These are phyloP conservation scores for Alitta virens DNA, from an alignment of 2,888 invertebrate genomes.

Conservation along the genomic window DNA sequence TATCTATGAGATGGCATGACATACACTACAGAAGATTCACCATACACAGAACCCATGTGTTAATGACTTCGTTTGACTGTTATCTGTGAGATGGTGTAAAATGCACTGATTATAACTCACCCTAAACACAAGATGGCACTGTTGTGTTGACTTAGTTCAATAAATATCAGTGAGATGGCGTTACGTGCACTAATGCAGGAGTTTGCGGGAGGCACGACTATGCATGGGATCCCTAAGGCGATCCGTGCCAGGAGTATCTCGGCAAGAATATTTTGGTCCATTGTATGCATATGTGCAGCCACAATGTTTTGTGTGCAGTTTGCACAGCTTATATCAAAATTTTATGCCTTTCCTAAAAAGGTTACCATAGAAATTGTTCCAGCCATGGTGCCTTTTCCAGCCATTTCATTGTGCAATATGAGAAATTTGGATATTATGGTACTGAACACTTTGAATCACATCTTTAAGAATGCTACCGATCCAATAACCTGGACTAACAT, in stretches of 20 bases:
- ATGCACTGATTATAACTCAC: too few relatives aligned
- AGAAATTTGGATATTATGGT: constrained; percentile 21
- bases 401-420: constrained; percentile 25
- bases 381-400: constrained; percentile 19
- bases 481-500: constrained; percentile 17
- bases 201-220: constrained; percentile 21
- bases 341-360: constrained; percentile 24
- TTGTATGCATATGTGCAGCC: constrained; percentile 15
- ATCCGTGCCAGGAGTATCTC: constrained; percentile 11
- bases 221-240: constrained; percentile 26
- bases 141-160: too few relatives aligned
- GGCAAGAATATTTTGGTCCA: constrained; percentile 19
- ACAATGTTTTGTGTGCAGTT: constrained; percentile 23
- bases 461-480: constrained; percentile 14
- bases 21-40: too few relatives aligned
- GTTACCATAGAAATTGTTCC: constrained; percentile 25
- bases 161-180: background rate
- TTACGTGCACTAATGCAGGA: constrained; percentile 7
- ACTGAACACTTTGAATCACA: constrained; percentile 19
- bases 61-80: too few relatives aligned
- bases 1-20: too few relatives aligned
- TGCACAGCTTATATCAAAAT: constrained; percentile 19
- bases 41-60: too few relatives aligned
- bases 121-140: too few relatives aligned
- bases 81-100: too few relatives aligned